Percentiles rank a stretch among this genome's conserved stretches.
These are phyloP conservation scores for Diadophis punctatus DNA, from an alignment of 2,113 vertebrate species.

Conservation along the genomic window DNA sequence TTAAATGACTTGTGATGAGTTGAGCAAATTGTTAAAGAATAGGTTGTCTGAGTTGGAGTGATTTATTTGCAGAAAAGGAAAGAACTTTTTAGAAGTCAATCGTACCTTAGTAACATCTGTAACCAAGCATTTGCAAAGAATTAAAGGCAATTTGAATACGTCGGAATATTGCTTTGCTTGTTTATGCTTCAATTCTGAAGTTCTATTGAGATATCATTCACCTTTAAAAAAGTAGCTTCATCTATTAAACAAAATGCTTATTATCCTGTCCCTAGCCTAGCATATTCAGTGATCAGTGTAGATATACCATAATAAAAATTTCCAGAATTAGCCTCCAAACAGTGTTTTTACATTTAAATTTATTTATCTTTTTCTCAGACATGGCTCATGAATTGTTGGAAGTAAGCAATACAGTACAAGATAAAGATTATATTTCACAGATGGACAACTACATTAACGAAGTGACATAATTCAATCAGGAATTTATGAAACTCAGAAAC, in stretches of 20 bases:
- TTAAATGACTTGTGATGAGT: not conserved
- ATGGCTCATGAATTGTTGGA: not conserved
- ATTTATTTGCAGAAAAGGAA: not conserved
- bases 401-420: not conserved
- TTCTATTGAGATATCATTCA: not conserved
- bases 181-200: not conserved
- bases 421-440: constrained; percentile 30
- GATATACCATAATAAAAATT: constrained; percentile 25
- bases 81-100: not conserved
- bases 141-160: not conserved
- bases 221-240: constrained; percentile 1
- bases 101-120: not conserved
- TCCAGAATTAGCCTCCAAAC: not conserved
- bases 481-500: constrained; percentile 22
- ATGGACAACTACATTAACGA: constrained; percentile 19
- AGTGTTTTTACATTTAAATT: not conserved
- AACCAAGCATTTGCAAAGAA: not conserved
- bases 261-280: constrained; percentile 7
- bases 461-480: constrained; percentile 25
- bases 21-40: not conserved
- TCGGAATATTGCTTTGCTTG: not conserved
- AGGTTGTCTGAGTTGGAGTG: not conserved
- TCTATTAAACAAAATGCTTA: constrained; percentile 13
- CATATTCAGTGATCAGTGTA: constrained; percentile 41
- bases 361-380: not conserved